Evolutionary conservation across 2,797 vertebrate species (phyloP).

Genomic region (Limosa lapponica): DNA sequence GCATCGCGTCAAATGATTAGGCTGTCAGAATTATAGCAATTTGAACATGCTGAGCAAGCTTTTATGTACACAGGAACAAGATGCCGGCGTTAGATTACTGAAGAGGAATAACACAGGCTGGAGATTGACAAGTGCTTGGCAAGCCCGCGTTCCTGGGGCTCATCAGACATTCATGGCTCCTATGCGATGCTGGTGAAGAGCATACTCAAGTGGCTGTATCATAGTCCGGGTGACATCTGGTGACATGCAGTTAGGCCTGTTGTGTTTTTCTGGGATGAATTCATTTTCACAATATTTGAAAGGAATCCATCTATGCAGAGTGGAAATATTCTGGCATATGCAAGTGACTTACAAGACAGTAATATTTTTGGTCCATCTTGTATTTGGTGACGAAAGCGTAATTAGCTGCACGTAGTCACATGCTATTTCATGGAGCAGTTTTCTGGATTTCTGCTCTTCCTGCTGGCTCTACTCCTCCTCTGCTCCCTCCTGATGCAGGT

Average conservation of each 20-base stretch:
- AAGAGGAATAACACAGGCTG: background rate
- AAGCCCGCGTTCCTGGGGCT: background rate
- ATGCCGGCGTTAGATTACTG: background rate
- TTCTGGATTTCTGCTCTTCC: background rate
- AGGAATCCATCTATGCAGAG: constrained; percentile 50
- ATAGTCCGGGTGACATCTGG: constrained; percentile 70
- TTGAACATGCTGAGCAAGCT: constrained; percentile 8
- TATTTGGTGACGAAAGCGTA: constrained; percentile 58
- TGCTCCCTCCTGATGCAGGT: background rate
- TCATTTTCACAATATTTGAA: constrained; percentile 66
- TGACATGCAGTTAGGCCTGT: constrained; percentile 41
- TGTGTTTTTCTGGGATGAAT: constrained; percentile 54
- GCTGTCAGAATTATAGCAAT: constrained; percentile 42
- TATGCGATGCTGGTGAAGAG: constrained; percentile 6
- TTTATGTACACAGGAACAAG: constrained; percentile 37
- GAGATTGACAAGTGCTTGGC: constrained; percentile 35
- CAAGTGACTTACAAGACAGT: constrained; percentile 21
- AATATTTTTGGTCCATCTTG: constrained; percentile 61
- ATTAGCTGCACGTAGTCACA: background rate
- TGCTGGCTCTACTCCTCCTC: background rate
- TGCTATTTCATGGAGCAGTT: background rate
- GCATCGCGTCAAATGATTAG: constrained; percentile 42
- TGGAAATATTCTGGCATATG: constrained; percentile 57
- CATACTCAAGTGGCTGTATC: constrained; percentile 50
- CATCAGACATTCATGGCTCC: constrained; percentile 16